Percentiles rank a stretch among this genome's conserved stretches.
Conservation (phyloP, 2,113 vertebrate genomes). For the Acinonyx jubatus region DNA sequence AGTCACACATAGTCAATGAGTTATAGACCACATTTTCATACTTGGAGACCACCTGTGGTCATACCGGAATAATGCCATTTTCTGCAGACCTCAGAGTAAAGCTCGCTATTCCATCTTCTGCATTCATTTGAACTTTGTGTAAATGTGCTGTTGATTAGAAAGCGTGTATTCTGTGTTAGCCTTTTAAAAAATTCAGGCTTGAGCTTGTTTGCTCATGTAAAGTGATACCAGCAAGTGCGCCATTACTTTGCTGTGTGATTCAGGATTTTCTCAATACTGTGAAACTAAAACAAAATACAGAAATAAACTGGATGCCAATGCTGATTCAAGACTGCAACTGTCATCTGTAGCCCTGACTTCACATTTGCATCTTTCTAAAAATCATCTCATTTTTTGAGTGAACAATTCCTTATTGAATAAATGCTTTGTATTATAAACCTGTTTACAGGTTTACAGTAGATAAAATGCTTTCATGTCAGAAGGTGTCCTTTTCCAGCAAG, state of each 20-base stretch:
- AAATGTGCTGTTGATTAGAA: neutral
- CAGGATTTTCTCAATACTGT: constrained; percentile 51
- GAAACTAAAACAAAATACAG: constrained; percentile 36
- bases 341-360: neutral
- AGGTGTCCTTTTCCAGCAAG: neutral
- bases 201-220: constrained; percentile 6
- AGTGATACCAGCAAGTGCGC: neutral
- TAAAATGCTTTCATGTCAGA: neutral
- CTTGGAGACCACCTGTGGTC: neutral
- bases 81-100: neutral
- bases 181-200: neutral
- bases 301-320: constrained; percentile 18
- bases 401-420: neutral
- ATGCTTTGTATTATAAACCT: neutral
- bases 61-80: neutral
- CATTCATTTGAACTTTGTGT: neutral
- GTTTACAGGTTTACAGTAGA: neutral
- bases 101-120: neutral
- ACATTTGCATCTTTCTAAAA: neutral
- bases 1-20: neutral
- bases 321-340: neutral
- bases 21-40: neutral
- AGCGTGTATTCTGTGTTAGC: neutral
- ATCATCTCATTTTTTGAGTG: neutral
- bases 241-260: constrained; percentile 38